phyloP scores from a whole-genome alignment of 2,113 vertebrate species.

The Verasper variegatus region DNA sequence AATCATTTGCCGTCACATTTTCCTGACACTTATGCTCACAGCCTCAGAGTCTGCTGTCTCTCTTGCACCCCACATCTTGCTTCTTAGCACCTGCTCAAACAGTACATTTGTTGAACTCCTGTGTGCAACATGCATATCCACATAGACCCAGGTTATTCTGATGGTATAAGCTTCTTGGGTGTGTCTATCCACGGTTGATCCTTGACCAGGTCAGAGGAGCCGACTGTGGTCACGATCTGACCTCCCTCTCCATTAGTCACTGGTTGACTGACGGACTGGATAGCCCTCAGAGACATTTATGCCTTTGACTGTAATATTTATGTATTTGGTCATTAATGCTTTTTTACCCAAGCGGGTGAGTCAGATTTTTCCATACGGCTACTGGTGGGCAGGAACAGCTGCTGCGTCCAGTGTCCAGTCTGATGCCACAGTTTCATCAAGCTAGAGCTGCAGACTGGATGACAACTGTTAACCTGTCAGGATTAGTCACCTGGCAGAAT shows the following conservation, averaged over 20 bases:
- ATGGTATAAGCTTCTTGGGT: slow-evolving; percentile 22
- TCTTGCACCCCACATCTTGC: slow-evolving; percentile 5
- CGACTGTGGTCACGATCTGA: slow-evolving; percentile 58
- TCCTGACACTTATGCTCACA: not conserved
- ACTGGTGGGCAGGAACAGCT: slow-evolving; percentile 66
- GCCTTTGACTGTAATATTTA: slow-evolving; percentile 73
- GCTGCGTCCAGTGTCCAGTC: slow-evolving; percentile 45
- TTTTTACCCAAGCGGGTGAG: slow-evolving; percentile 74
- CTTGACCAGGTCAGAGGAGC: slow-evolving; percentile 67
- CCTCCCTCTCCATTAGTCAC: slow-evolving; percentile 69
- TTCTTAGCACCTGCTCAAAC: slow-evolving; percentile 22
- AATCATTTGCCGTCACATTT: not conserved
- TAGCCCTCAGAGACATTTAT: slow-evolving; percentile 57
- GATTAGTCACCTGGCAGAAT: slow-evolving; percentile 63
- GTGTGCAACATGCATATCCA: not conserved
- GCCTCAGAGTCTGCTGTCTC: slow-evolving; percentile 11
- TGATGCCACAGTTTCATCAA: slow-evolving; percentile 64
- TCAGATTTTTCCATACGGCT: slow-evolving; percentile 78
- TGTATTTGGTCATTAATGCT: slow-evolving; percentile 69
- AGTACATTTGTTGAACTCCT: not conserved
- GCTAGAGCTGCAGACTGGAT: slow-evolving; percentile 56
- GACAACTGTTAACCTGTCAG: slow-evolving; percentile 73
- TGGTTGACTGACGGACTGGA: slow-evolving; percentile 58
- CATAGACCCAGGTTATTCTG: not conserved
- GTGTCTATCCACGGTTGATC: slow-evolving; percentile 47